Evolutionary conservation across 2,888 invertebrate genomes (phyloP).

Genomic region (Melanophora roralis): DNA sequence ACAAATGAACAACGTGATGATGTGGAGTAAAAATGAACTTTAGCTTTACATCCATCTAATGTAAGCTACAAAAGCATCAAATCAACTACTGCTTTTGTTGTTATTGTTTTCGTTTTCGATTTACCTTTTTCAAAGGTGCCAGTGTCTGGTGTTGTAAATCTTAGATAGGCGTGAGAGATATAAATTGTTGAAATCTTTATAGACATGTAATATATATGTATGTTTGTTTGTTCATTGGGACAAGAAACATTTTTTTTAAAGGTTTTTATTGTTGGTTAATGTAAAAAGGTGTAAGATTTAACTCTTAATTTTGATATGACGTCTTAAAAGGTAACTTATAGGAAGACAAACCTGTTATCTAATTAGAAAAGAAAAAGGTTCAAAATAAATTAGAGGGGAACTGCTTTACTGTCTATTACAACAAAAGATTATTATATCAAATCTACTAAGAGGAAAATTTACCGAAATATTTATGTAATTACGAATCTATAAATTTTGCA

Average conservation of each 20-base stretch:
- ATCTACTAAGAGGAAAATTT: too few species aligned
- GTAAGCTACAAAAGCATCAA: slow-evolving; percentile 4
- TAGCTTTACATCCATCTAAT: slow-evolving; percentile 17
- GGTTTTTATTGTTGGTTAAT: slow-evolving; percentile 24
- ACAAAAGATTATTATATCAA: too few species aligned
- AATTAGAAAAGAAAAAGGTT: slow-evolving; percentile 15
- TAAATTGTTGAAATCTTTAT: slow-evolving; percentile 46
- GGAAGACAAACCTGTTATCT: slow-evolving; percentile 21
- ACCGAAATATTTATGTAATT: too few species aligned
- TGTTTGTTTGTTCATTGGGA: too few species aligned
- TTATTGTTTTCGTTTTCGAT: not conserved
- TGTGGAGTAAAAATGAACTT: slow-evolving; percentile 28
- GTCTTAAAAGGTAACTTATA: not conserved
- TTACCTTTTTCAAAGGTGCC: slow-evolving; percentile 1
- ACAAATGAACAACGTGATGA: not conserved
- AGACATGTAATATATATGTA: not conserved
- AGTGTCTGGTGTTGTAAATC: slow-evolving; percentile 20
- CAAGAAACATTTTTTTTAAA: not conserved
- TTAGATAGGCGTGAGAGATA: slow-evolving; percentile 57
- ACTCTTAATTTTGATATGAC: slow-evolving; percentile 20
- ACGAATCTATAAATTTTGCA: too few species aligned
- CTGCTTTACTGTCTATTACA: too few species aligned
- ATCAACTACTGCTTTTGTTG: not conserved
- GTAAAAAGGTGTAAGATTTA: slow-evolving; percentile 39
- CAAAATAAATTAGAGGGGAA: too few species aligned